A percentile compares a stretch with the other conserved stretches of the same genome.
Evolutionary conservation across 2,888 invertebrate genomes (phyloP).

Genomic region (Diarsia rubi): DNA sequence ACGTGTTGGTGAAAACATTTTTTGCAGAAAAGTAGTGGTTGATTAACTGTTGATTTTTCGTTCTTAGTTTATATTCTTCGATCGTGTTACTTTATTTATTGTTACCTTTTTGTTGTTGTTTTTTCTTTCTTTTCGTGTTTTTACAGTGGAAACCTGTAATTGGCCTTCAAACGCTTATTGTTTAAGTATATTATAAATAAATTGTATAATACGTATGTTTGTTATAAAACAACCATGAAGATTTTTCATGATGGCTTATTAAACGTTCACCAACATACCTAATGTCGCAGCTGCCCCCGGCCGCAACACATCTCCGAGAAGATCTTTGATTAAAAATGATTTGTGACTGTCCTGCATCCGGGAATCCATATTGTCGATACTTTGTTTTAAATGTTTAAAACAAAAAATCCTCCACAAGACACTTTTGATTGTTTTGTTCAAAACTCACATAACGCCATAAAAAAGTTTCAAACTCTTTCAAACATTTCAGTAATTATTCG

Average conservation of each 20-base stretch:
- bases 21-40: no score
- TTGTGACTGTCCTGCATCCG: slow-evolving; percentile 93
- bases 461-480: neutral
- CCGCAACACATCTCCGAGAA: slow-evolving; percentile 94
- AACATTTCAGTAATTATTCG: neutral
- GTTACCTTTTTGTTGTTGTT: no score
- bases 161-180: no score
- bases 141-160: no score
- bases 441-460: slow-evolving; percentile 17
- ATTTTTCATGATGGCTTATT: neutral
- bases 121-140: no score
- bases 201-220: neutral
- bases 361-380: slow-evolving; percentile 70
- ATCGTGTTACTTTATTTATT: no score
- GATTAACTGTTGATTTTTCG: no score
- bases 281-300: slow-evolving; percentile 73
- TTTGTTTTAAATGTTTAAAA: slow-evolving; percentile 1
- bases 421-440: neutral
- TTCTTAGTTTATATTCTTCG: no score
- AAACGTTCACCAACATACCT: slow-evolving; percentile 61
- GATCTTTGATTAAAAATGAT: slow-evolving; percentile 96
- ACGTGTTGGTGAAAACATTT: no score
- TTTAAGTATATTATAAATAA: no score
- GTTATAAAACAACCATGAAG: neutral
- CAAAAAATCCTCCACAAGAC: neutral